Evolutionary conservation across 1,140 invertebrate species (phyloP).

Genomic region (Coenobita brevimanus): DNA sequence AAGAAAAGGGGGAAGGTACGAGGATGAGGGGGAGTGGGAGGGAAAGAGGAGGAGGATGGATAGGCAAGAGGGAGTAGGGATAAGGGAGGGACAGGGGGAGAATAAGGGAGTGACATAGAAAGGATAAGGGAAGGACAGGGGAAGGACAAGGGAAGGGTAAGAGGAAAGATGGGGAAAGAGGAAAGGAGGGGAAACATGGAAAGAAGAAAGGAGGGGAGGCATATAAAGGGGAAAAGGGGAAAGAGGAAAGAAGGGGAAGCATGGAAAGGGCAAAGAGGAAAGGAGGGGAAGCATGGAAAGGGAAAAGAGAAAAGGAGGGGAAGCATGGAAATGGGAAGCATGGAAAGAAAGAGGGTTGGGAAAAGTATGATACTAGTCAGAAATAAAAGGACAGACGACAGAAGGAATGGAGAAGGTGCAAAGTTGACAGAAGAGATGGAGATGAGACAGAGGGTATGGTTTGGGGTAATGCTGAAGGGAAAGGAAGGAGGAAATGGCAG

Average conservation of each 20-base stretch:
- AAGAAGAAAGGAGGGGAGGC: neutral
- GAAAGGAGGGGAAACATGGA: neutral
- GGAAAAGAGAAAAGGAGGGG: neutral
- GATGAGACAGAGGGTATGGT: too few relatives aligned
- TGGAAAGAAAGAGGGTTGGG: neutral
- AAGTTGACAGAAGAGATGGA: too few relatives aligned
- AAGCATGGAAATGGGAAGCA: neutral
- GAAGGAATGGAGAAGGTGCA: neutral
- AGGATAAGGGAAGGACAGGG: neutral
- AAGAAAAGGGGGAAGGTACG: neutral
- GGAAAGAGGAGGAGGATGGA: neutral
- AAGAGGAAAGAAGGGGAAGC: neutral
- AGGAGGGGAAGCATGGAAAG: neutral
- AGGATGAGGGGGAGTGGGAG: neutral
- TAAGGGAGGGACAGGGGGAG: neutral
- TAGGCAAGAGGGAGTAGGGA: too few relatives aligned
- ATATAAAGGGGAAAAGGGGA: neutral
- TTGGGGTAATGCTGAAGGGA: too few relatives aligned
- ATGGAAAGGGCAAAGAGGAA: neutral
- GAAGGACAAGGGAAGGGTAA: neutral
- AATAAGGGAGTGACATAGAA: neutral
- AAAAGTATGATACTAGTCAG: neutral
- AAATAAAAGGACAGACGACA: neutral
- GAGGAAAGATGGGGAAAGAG: too few relatives aligned
- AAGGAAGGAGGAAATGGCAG: too few relatives aligned